A percentile compares a stretch with the other conserved stretches of the same genome.
phyloP scores from a whole-genome alignment of 2,888 invertebrate species.

The Ischnura elegans region DNA sequence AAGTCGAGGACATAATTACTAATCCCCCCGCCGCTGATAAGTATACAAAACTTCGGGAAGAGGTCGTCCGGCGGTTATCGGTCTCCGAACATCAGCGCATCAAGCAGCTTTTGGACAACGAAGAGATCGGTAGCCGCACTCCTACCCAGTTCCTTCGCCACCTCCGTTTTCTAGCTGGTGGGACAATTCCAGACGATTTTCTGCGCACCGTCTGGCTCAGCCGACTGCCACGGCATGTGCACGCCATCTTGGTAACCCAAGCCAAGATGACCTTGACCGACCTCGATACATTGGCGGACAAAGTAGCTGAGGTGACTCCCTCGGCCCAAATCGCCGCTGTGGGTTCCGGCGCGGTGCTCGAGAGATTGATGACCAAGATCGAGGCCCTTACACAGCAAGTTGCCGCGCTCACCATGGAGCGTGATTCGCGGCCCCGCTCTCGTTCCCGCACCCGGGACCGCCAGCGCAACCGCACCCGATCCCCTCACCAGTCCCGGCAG shows the following conservation, averaged over 20 bases:
- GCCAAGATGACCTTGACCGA: neutral
- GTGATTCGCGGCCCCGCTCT: neutral
- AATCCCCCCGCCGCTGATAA: neutral
- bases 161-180: neutral
- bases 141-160: conserved; percentile 34
- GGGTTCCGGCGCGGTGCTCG: neutral
- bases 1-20: neutral
- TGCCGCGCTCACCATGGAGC: neutral
- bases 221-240: neutral
- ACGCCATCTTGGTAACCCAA: neutral
- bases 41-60: neutral
- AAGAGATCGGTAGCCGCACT: conserved; percentile 69
- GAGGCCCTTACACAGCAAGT: neutral
- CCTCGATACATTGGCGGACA: neutral
- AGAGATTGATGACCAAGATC: neutral
- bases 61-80: neutral
- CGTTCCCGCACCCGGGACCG: neutral
- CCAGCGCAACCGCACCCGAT: neutral
- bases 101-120: conserved; percentile 60
- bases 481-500: neutral
- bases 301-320: neutral
- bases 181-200: neutral
- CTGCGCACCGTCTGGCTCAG: neutral
- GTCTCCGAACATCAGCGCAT: neutral
- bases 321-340: neutral